Base-by-base conservation (phyloP, 2,797 vertebrate genomes). In the Syngnathus rostellatus region DNA sequence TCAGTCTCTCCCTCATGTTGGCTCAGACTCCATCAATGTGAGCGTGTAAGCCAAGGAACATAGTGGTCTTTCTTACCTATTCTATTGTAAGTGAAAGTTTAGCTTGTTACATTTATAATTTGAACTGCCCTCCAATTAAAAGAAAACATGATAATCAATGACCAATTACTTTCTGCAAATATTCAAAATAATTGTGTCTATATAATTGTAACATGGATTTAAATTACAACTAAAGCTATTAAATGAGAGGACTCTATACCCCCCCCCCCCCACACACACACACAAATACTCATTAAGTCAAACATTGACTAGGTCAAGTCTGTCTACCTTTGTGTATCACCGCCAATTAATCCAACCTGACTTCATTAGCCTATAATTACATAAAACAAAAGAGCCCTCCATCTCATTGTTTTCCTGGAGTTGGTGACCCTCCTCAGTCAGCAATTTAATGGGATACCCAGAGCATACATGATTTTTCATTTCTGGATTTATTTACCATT, bases 1-100 rank as follows among this genome's bases (percentile, higher is more conserved):
- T 90, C 87, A 88, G 79, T 81, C 81, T 86, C 68, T 77, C 72
- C 58, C 72, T 46, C 60, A 17, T 76, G 78, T 81, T 86, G 83
- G 79, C 70, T 74, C 75, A 80, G 76, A 76, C 74, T 65, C 70
- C 65, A 39, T 81, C 68, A 31, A 64, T 72, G 68, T 71, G 76
- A 79, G 72, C 70, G 46, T 8, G 54, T 67, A 70, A 63, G 63
- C 63, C 67, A 79, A 73, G 70, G 59, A 77, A 76, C 71, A 51
- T 25, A 39, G 39, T 39, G 65, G 41, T 58, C 23, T 60, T 51
- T 38, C 65, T 66, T 63, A 64, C 71, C 71, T 71, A 68, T 40
- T 23, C 4, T 45, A n/a, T n/a, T 54, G 31, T 6, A 51, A 7
- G 5, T 11, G 11, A 14, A 62, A 62, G 62, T 57, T 37, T 6